phyloP scores from a whole-genome alignment of 1,140 invertebrate species.

The Drosophila paulistorum region DNA sequence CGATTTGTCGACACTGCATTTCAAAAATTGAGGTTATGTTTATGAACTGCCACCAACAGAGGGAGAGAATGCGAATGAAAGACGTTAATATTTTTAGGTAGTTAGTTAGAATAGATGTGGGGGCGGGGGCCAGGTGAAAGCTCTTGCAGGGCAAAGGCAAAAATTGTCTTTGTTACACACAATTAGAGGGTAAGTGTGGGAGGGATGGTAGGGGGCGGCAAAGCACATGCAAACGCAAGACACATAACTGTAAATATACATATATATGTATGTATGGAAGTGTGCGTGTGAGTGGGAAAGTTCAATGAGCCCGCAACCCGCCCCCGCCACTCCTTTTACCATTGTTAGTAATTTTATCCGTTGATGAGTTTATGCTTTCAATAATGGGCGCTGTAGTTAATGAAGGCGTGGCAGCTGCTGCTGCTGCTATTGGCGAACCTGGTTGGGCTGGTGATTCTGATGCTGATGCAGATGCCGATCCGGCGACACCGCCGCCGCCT shows the following conservation, averaged over 20 bases:
- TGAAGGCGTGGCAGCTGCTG: constrained; percentile 74
- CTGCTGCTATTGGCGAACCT: constrained; percentile 72
- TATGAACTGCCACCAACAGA: neutral
- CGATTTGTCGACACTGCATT: constrained; percentile 42
- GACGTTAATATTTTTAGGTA: constrained; percentile 5
- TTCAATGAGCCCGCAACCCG: constrained; percentile 17
- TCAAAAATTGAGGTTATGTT: constrained; percentile 52
- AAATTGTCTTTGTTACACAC: constrained; percentile 9
- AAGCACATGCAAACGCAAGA: constrained; percentile 13
- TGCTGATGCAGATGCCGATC: constrained; percentile 55
- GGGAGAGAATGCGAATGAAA: neutral
- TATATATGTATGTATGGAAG: constrained; percentile 8
- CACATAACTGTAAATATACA: neutral
- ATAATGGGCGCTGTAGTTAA: constrained; percentile 56
- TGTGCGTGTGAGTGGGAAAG: constrained; percentile 13
- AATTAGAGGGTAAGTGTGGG: neutral
- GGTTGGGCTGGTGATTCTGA: constrained; percentile 73
- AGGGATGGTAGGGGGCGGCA: no score
- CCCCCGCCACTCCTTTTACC: constrained; percentile 54
- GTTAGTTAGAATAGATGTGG: constrained; percentile 7
- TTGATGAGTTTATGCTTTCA: constrained; percentile 60
- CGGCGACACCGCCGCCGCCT: constrained; percentile 22
- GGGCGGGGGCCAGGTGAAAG: neutral
- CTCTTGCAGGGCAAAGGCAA: neutral
- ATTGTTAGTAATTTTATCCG: constrained; percentile 78